Evolutionary conservation across 2,888 invertebrate genomes (phyloP), one percentile per base, ranked within the genome.

Genomic region (Dasypolia templi): DNA sequence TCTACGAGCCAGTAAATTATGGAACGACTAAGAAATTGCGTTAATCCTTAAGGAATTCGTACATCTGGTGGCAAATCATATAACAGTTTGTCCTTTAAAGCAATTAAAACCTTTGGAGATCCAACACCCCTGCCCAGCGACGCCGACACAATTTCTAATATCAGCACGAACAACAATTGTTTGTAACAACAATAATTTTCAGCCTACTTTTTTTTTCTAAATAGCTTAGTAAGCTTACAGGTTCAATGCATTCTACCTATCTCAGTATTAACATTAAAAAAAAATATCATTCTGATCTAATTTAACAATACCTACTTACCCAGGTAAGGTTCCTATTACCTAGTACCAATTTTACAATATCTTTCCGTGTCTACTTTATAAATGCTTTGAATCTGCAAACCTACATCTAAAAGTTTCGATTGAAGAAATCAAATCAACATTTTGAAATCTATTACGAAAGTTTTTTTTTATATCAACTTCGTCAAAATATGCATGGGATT

Each of bases 81-180:
- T 42, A 29, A 42, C 29, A 53, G n/a, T 32, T 6, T 11, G 26
- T 22, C 9, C 39, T 46, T 42, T 17, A 22, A 51, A n/a, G n/a
- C 12, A 58, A 5, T n/a, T 2, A 35, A 17, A 42, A 51, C 46
- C 63, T 72, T 49, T 76, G 77, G 75, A 86, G 81, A 85, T 67
- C 73, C 68, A 53, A 14, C 71, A 88, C 82, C 79, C 44, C 51
- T 56, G 59, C 12, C 56, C 63, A 75, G 68, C 61, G 59, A 72
- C 72, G 63, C 70, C 61, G 72, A 75, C 72, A 83, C 72, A 83
- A 81, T 88, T 89, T 91, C 89, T 89, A 90, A 89, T 89, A 91
- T 86, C 73, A 83, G 84, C 82, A 89, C 87, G 87, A 92, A 93
- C 91, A 93, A 91, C 90, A 90, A 88, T 85, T 84, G 86, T 83